Percentiles rank a stretch among this genome's conserved stretches.
Conservation (phyloP, 2,113 vertebrate genomes). For the Cololabis saira region DNA sequence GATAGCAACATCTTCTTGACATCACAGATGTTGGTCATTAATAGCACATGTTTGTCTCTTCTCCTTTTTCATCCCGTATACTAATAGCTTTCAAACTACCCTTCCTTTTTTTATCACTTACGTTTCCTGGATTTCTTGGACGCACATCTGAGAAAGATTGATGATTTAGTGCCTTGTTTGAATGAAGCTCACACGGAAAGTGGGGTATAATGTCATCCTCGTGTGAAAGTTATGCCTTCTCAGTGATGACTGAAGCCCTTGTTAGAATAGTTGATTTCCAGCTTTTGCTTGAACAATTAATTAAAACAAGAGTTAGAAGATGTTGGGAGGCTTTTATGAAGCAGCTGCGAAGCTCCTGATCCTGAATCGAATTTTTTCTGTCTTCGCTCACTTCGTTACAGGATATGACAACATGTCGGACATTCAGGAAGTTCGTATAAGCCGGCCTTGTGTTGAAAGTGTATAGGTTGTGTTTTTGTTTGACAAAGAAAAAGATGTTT, state of each 20-base stretch:
- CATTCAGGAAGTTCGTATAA: conserved; percentile 7
- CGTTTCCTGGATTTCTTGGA: conserved; percentile 68
- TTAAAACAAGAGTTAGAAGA: conserved; percentile 14
- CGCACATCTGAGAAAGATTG: conserved; percentile 62
- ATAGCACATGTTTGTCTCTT: conserved; percentile 70
- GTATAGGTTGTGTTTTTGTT: conserved; percentile 7
- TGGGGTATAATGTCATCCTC: conserved; percentile 59
- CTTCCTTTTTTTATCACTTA: conserved; percentile 47
- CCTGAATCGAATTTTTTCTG: conserved; percentile 2
- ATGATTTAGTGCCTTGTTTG: conserved; percentile 70
- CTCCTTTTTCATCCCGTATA: conserved; percentile 43
- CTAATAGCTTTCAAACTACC: conserved; percentile 64
- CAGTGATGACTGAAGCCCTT: conserved; percentile 32
- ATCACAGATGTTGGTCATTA: conserved; percentile 72
- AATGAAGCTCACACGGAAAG: conserved; percentile 59
- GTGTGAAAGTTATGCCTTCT: conserved; percentile 60
- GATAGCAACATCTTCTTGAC: conserved; percentile 67
- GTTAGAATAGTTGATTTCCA: conserved; percentile 33
- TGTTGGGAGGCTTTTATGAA: conserved; percentile 6
- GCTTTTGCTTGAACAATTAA: conserved; percentile 33
- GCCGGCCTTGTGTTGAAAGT: conserved; percentile 15
- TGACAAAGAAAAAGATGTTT: conserved; percentile 21
- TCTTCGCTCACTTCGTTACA: conserved; percentile 18
- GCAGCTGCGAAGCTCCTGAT: not conserved
- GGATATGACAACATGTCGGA: conserved; percentile 12